These are phyloP conservation scores for Sternotherus odoratus DNA, from an alignment of 2,797 vertebrate genomes.

Conservation along the genomic window DNA sequence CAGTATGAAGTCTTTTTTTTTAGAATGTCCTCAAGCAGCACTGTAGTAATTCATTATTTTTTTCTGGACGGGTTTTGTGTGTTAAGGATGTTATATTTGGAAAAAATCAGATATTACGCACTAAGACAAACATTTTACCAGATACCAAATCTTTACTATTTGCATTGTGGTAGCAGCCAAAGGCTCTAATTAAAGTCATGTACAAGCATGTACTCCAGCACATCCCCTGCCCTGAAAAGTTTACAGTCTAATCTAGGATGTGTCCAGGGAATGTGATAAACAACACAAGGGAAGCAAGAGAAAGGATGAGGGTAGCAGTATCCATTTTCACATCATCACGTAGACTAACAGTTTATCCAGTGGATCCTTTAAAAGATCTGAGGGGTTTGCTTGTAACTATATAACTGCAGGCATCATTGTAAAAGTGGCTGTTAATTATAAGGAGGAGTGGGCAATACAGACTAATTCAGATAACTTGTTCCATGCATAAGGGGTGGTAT, in stretches of 20 bases:
- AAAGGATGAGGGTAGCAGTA: neutral
- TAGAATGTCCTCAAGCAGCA: neutral
- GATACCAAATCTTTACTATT: neutral
- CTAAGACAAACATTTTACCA: neutral
- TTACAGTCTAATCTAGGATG: neutral
- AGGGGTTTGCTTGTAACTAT: neutral
- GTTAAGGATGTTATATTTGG: neutral
- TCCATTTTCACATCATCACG: neutral
- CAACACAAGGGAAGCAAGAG: neutral
- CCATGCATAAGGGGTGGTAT: neutral
- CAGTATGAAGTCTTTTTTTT: neutral
- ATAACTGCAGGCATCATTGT: neutral
- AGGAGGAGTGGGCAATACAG: neutral
- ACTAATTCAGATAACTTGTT: neutral
- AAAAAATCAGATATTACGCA: neutral
- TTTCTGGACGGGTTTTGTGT: neutral
- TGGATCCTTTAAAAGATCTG: neutral
- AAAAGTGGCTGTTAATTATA: neutral
- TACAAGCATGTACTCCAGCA: neutral
- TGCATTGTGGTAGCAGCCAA: neutral
- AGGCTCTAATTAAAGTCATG: neutral
- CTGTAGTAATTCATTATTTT: neutral
- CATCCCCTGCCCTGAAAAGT: neutral
- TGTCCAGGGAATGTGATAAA: neutral
- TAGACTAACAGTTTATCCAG: neutral